A percentile compares a stretch with the other conserved stretches of the same genome.
phyloP scores from a whole-genome alignment of 2,888 invertebrate species.

The Lycia hirtaria region DNA sequence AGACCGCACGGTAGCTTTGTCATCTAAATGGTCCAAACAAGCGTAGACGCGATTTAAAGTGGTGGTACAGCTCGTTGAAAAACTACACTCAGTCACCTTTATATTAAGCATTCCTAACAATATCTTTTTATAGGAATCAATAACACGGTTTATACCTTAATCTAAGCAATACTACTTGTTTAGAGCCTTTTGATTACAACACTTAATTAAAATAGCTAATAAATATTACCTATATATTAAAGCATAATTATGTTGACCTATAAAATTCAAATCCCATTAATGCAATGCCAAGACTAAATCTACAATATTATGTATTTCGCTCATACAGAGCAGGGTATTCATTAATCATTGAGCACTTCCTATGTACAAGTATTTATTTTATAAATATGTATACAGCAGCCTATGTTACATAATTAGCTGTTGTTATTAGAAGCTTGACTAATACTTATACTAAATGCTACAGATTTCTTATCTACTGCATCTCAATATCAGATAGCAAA shows the following conservation, averaged over 20 bases:
- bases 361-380: conserved; percentile 16
- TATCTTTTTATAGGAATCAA: not conserved
- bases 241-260: conserved; percentile 15
- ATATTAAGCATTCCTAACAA: too few relatives aligned
- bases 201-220: conserved; percentile 26
- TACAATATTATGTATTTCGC: conserved; percentile 12
- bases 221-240: conserved; percentile 29
- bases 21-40: too few relatives aligned
- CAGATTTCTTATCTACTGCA: not conserved
- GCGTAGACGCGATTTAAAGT: too few relatives aligned
- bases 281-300: not conserved
- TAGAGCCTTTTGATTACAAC: conserved; percentile 26
- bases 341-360: conserved; percentile 27
- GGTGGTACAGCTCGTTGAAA: too few relatives aligned
- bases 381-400: conserved; percentile 21
- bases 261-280: conserved; percentile 13
- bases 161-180: conserved; percentile 18
- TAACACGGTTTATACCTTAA: conserved; percentile 7
- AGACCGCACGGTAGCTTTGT: too few relatives aligned
- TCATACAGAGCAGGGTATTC: conserved; percentile 18
- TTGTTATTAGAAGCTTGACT: conserved; percentile 12
- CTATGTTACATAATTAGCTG: conserved; percentile 9
- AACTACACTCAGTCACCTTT: too few relatives aligned
- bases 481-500: too few relatives aligned
- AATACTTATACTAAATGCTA: conserved; percentile 6